Conservation (phyloP, 1,140 invertebrate species). For the Pissodes strobi region DNA sequence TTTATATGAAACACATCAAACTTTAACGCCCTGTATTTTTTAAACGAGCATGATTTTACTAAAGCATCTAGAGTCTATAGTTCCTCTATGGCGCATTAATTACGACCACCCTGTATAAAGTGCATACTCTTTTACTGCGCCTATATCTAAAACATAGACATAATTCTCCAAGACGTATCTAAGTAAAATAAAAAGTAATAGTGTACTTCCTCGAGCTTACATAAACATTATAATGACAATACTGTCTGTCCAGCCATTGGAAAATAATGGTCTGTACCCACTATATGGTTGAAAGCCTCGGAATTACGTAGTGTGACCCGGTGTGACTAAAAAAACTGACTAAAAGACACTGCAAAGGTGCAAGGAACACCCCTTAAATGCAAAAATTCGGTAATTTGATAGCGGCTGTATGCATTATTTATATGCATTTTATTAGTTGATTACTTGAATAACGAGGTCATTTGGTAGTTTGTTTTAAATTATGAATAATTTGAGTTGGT, state of each 20-base stretch:
- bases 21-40: too few relatives aligned
- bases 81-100: too few relatives aligned
- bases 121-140: too few relatives aligned
- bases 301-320: conserved; percentile 5
- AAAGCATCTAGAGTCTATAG: too few relatives aligned
- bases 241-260: conserved; percentile 23
- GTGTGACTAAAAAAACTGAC: background rate
- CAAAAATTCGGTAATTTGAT: conserved; percentile 14
- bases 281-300: conserved; percentile 13
- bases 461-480: conserved; percentile 11
- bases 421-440: conserved; percentile 12
- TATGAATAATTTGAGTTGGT: conserved; percentile 20
- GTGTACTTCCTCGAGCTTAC: conserved; percentile 11
- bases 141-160: too few relatives aligned
- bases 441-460: background rate
- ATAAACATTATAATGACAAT: conserved; percentile 20
- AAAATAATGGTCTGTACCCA: conserved; percentile 21
- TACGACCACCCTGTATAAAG: too few relatives aligned
- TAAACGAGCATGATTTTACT: too few relatives aligned
- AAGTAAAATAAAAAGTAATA: background rate
- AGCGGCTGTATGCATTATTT: conserved; percentile 5
- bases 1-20: too few relatives aligned
- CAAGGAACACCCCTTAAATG: background rate
- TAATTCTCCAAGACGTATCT: background rate
- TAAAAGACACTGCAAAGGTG: conserved; percentile 5